Evolutionary conservation across 2,888 invertebrate species (phyloP).

Genomic region (Metallyticus violacea): DNA sequence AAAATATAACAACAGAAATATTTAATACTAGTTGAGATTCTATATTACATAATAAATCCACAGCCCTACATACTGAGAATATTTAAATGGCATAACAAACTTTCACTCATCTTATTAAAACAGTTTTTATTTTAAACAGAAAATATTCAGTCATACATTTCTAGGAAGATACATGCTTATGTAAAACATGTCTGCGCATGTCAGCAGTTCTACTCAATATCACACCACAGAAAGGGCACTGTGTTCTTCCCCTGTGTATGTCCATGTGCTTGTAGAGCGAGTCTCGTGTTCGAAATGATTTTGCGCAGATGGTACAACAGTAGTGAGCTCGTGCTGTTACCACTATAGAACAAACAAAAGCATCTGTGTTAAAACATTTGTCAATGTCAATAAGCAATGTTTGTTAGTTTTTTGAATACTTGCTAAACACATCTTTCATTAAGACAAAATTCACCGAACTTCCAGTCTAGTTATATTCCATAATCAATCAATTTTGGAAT

Average conservation of each 20-base stretch:
- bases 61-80: too few relatives aligned
- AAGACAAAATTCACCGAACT: too few relatives aligned
- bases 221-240: conserved; percentile 27
- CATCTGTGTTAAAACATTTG: not conserved
- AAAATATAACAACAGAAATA: too few relatives aligned
- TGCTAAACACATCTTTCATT: too few relatives aligned
- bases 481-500: too few relatives aligned
- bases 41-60: too few relatives aligned
- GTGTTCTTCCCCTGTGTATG: conserved; percentile 30
- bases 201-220: conserved; percentile 27
- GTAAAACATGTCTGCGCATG: conserved; percentile 21
- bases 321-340: not conserved
- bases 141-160: not conserved
- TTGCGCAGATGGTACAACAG: conserved; percentile 32
- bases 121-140: not conserved
- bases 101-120: not conserved
- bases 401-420: too few relatives aligned
- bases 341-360: not conserved
- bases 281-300: conserved; percentile 25
- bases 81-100: too few relatives aligned
- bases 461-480: too few relatives aligned
- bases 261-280: conserved; percentile 31
- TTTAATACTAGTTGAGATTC: too few relatives aligned
- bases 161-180: not conserved
- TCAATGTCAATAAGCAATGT: too few relatives aligned